Percentiles rank a stretch among this genome's conserved stretches.
phyloP scores from a whole-genome alignment of 2,797 vertebrate species.

The Gastrophryne carolinensis region DNA sequence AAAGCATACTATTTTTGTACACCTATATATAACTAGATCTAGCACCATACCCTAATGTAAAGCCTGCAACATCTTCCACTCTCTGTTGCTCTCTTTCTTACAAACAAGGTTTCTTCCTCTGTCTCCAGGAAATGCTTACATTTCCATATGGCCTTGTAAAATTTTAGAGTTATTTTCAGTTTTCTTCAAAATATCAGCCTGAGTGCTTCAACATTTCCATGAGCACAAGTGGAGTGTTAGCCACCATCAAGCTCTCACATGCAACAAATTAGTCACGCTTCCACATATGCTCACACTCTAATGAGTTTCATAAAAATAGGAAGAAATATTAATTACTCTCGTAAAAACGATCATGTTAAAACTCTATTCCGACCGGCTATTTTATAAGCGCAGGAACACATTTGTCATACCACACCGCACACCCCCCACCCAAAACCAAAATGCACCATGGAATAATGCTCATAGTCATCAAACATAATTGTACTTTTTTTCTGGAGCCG shows the following conservation, averaged over 20 bases:
- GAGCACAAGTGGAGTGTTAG: conserved; percentile 14
- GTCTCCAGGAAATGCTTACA: background rate
- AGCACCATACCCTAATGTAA: background rate
- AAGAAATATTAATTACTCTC: conserved; percentile 41
- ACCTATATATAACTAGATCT: conserved; percentile 2
- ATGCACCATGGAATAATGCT: background rate
- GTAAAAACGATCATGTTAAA: conserved; percentile 29
- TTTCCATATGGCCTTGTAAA: conserved; percentile 9
- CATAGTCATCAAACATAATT: conserved; percentile 14
- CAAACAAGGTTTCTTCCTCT: background rate
- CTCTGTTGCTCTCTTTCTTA: background rate
- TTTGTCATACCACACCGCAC: conserved; percentile 6
- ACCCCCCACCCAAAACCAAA: background rate
- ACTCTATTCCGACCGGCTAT: background rate
- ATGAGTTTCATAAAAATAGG: conserved; percentile 32
- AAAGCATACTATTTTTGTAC: too few relatives aligned
- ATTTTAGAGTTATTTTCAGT: conserved; percentile 1
- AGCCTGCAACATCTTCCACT: background rate
- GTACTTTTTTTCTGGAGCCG: conserved; percentile 29
- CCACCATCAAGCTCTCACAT: conserved; percentile 6
- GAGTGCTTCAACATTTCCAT: conserved; percentile 12
- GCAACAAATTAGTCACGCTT: conserved; percentile 39
- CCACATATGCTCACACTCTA: conserved; percentile 26
- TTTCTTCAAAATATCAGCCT: background rate
- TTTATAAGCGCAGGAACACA: conserved; percentile 32